Evolutionary conservation across 2,888 invertebrate species (phyloP).

Genomic region (Dicyrtomina minuta): DNA sequence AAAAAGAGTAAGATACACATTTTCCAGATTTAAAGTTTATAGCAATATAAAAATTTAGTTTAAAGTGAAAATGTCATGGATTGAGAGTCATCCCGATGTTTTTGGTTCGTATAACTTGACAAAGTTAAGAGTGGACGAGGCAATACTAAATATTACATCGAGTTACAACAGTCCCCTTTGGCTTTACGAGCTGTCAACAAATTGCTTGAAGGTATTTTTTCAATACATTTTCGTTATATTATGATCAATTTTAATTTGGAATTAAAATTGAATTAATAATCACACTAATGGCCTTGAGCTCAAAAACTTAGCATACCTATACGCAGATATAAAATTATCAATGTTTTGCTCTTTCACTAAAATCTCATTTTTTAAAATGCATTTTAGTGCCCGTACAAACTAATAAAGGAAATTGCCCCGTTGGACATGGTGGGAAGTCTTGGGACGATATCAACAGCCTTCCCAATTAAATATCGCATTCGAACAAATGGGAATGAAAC

Average conservation of each 20-base stretch:
- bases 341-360: neutral
- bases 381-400: constrained; percentile 31
- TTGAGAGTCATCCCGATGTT: constrained; percentile 59
- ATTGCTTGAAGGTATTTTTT: constrained; percentile 68
- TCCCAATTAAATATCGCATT: constrained; percentile 47
- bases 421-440: neutral
- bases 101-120: constrained; percentile 64
- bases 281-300: too few species aligned
- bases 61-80: constrained; percentile 52
- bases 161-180: constrained; percentile 57
- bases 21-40: too few species aligned
- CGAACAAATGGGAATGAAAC: constrained; percentile 37
- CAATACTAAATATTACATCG: constrained; percentile 62
- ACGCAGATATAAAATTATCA: neutral
- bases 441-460: constrained; percentile 37
- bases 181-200: constrained; percentile 69
- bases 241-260: too few species aligned
- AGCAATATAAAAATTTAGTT: too few species aligned
- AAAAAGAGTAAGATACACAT: too few species aligned
- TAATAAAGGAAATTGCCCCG: neutral
- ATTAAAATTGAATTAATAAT: too few species aligned
- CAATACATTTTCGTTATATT: too few species aligned
- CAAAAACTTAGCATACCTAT: too few species aligned
- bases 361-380: neutral
- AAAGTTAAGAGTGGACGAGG: constrained; percentile 66